Evolutionary conservation across 2,797 vertebrate genomes (phyloP).

Genomic region (Linurgus olivaceus): DNA sequence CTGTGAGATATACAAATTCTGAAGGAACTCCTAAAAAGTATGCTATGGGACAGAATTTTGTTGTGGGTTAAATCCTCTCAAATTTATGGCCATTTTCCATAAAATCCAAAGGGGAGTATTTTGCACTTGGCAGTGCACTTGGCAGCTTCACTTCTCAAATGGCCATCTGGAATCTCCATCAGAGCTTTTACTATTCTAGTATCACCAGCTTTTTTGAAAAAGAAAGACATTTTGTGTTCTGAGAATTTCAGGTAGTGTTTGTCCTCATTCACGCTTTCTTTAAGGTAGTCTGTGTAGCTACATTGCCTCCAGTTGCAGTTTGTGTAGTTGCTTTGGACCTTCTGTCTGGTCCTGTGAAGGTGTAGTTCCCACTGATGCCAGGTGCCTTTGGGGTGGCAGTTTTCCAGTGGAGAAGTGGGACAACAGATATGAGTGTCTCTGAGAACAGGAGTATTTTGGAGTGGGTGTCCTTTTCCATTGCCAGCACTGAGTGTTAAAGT

Average conservation of each 20-base stretch:
- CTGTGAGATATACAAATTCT: not conserved
- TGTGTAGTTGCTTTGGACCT: not conserved
- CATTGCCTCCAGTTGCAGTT: not conserved
- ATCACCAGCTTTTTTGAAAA: not conserved
- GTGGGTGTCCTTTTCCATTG: not conserved
- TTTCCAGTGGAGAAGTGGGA: not conserved
- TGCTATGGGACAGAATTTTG: not conserved
- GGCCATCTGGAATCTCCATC: not conserved
- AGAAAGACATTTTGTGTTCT: not conserved
- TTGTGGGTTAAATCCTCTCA: not conserved
- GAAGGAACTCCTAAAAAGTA: not conserved
- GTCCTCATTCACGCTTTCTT: not conserved
- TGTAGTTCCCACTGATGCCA: not conserved
- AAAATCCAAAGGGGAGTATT: not conserved
- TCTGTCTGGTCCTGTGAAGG: not conserved
- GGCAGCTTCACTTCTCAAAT: not conserved
- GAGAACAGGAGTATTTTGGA: not conserved
- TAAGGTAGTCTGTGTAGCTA: not conserved
- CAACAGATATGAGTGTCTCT: fast-evolving
- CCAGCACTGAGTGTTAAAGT: not conserved
- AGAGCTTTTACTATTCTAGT: not conserved
- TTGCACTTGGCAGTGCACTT: not conserved
- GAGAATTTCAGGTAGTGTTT: not conserved
- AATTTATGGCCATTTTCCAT: not conserved
- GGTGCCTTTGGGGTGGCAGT: not conserved